Conservation (phyloP, 2,888 invertebrate genomes). For the Polyommatus iphigenia region DNA sequence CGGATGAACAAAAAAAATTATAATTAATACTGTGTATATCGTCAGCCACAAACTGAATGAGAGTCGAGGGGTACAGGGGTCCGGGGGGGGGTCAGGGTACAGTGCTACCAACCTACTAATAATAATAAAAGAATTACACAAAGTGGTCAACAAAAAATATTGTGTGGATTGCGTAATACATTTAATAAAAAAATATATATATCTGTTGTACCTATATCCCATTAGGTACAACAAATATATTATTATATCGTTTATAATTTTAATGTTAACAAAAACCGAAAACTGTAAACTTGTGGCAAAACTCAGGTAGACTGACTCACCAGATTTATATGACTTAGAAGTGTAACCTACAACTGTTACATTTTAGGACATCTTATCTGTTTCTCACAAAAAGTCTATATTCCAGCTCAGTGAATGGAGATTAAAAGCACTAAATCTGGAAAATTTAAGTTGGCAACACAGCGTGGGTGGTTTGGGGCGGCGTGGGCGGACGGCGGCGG, state of each 20-base stretch:
- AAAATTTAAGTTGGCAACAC: background rate
- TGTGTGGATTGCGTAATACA: too few species aligned
- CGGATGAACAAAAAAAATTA: background rate
- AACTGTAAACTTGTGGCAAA: too few species aligned
- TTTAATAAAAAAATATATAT: too few species aligned
- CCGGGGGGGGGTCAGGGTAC: background rate
- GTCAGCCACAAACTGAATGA: constrained; percentile 11
- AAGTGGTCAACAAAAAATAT: background rate
- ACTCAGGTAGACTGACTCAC: too few species aligned
- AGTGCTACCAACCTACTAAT: background rate
- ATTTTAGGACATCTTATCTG: too few species aligned
- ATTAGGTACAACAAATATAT: too few species aligned
- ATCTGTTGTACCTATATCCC: too few species aligned
- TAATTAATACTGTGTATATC: constrained; percentile 1
- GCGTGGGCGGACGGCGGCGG: constrained; percentile 54
- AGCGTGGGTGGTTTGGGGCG: background rate
- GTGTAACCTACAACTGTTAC: too few species aligned
- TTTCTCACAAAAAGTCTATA: too few species aligned
- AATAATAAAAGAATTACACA: background rate
- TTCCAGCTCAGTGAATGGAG: background rate
- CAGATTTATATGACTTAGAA: too few species aligned
- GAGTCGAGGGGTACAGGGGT: background rate
- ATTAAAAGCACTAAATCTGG: background rate
- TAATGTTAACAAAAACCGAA: too few species aligned
- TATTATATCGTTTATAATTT: too few species aligned